Base-by-base conservation (phyloP, 2,888 invertebrate species). In the Machimus atricapillus region DNA sequence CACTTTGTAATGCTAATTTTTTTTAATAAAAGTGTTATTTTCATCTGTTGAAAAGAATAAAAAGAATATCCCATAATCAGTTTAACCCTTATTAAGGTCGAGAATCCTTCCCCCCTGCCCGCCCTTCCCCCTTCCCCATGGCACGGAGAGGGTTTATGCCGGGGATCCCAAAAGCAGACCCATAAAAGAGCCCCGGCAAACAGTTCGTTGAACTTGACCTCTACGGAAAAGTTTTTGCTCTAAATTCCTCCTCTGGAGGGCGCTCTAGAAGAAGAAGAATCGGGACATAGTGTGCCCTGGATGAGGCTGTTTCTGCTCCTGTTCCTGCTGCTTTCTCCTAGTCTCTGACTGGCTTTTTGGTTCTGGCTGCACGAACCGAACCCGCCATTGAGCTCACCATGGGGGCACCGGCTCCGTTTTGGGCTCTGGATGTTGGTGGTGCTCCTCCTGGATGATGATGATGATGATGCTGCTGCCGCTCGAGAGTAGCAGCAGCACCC, bases 181-280 rank as follows among this genome's bases (percentile, higher is more conserved):
- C 66, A 66, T 66, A 66, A 66, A 66, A 66, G 43, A 46, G 66
- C 23, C 27, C 52, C 34, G 40, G 37, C 76, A 76, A 46, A 40
- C 76, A 76, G 76, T 76, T 76, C 34, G 76, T 76, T 76, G 76
- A 76, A 76, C 76, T 76, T 76, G 76, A 76, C 76, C 76, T 76
- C 27, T 76, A 76, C 8, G n/a, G 52, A 66, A 76, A 76, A 76
- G 76, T 76, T 76, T 76, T 37, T 76, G 34, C 37, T 76, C 76
- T n/a, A 76, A 76, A 23, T 37, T 76, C 76, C 37, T 37, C 40
- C 37, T 37, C 37, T 6, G 1, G 76, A 76, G 31, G 76, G n/a
- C 23, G 74, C 23, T 23, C 4, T 1, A 34, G 76, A 76, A n/a
- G 40, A 8, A n/a, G 76, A 37, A 19, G 76, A 74, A 74, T 19